Conservation (phyloP, 2,888 invertebrate genomes). For the Troides aeacus region DNA sequence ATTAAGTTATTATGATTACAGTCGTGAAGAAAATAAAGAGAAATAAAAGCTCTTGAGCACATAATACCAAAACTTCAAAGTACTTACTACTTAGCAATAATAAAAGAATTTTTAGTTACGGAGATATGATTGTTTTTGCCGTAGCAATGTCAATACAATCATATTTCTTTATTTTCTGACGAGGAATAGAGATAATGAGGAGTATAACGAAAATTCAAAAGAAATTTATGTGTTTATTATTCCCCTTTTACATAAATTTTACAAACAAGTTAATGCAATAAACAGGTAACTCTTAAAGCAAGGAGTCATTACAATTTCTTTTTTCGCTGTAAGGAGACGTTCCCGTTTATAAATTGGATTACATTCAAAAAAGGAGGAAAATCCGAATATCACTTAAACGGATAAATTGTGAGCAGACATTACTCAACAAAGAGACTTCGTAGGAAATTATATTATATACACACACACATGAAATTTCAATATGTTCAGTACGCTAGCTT, state of each 20-base stretch:
- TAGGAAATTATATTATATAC: neutral
- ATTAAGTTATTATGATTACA: too few species aligned
- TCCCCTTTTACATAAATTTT: slow-evolving; percentile 2
- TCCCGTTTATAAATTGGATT: slow-evolving; percentile 24
- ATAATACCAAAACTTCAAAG: too few species aligned
- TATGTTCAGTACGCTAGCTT: too few species aligned
- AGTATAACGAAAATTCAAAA: neutral
- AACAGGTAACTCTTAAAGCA: slow-evolving; percentile 17
- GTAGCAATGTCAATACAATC: too few species aligned
- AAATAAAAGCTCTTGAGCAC: too few species aligned
- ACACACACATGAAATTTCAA: too few species aligned
- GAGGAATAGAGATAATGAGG: too few species aligned
- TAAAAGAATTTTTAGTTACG: too few species aligned
- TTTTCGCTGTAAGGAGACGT: slow-evolving; percentile 14
- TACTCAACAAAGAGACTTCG: slow-evolving; percentile 8
- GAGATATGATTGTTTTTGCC: too few species aligned
- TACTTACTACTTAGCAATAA: too few species aligned
- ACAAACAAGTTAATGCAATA: slow-evolving; percentile 19
- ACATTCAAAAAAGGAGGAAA: slow-evolving; percentile 27
- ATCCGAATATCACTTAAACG: slow-evolving; percentile 19
- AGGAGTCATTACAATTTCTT: slow-evolving; percentile 23
- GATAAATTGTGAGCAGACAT: slow-evolving; percentile 19
- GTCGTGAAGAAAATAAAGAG: too few species aligned
- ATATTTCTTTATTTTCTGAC: too few species aligned
- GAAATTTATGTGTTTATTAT: neutral